Conservation (phyloP, 2,113 vertebrate species). For the Galeopterus variegatus region DNA sequence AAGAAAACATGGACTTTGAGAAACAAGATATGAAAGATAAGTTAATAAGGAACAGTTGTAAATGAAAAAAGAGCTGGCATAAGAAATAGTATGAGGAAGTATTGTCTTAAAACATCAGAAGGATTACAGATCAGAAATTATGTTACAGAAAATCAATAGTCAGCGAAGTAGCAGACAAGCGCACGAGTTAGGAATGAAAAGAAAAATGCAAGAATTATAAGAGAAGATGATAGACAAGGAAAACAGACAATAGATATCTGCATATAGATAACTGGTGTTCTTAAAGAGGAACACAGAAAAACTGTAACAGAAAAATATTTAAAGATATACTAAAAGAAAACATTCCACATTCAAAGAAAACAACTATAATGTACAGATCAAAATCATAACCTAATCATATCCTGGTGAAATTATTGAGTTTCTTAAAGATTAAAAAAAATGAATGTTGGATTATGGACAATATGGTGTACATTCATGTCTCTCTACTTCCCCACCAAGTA, state of each 20-base stretch:
- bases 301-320: not conserved
- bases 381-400: not conserved
- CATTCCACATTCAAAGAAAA: not conserved
- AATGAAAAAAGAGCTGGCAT: not conserved
- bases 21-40: constrained; percentile 9
- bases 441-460: not conserved
- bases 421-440: not conserved
- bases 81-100: not conserved
- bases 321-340: constrained; percentile 35
- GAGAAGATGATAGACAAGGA: not conserved
- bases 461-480: not conserved
- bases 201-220: not conserved
- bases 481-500: not conserved
- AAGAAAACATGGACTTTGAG: not conserved
- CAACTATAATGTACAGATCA: not conserved
- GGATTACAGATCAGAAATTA: not conserved
- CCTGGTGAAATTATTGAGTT: not conserved
- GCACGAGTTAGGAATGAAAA: not conserved
- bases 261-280: not conserved
- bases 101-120: not conserved
- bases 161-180: not conserved
- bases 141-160: not conserved
- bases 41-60: not conserved
- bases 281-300: not conserved
- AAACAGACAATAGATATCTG: not conserved